Conservation (phyloP, 92 coral and sea anemone genomes). For the Palythoa grandis region DNA sequence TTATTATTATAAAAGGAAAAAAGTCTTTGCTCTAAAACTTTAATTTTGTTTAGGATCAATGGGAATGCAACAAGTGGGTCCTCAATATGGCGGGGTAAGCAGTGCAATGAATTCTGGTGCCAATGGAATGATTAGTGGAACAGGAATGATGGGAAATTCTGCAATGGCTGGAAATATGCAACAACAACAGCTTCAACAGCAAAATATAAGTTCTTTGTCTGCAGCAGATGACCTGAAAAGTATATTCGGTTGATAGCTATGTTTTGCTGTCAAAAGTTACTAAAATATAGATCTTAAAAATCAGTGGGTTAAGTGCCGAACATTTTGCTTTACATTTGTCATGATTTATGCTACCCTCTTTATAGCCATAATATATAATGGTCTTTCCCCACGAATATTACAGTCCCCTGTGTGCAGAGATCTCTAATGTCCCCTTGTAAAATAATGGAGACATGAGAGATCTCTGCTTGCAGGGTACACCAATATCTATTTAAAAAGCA, state of each 20-base stretch:
- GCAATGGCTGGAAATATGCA: slow-evolving; percentile 4
- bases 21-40: not conserved
- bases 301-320: no score
- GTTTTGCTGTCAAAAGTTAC: not conserved
- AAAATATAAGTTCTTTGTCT: slow-evolving; percentile 13
- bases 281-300: no score
- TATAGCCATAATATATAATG: no score
- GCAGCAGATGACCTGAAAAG: slow-evolving; percentile 73
- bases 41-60: slow-evolving; percentile 48
- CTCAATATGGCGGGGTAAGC: slow-evolving; percentile 61
- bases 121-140: slow-evolving; percentile 50
- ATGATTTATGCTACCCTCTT: no score
- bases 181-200: slow-evolving; percentile 17
- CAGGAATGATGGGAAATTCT: slow-evolving; percentile 8
- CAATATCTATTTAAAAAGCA: no score
- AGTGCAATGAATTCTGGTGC: slow-evolving; percentile 60
- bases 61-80: slow-evolving; percentile 34
- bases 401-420: no score
- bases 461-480: no score
- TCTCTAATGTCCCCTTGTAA: no score
- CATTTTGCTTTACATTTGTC: no score
- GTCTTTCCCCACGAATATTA: no score
- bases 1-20: not conserved
- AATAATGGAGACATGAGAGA: no score
- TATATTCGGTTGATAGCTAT: slow-evolving; percentile 67